phyloP scores from a whole-genome alignment of 2,113 vertebrate genomes.

The Mustelus asterias region DNA sequence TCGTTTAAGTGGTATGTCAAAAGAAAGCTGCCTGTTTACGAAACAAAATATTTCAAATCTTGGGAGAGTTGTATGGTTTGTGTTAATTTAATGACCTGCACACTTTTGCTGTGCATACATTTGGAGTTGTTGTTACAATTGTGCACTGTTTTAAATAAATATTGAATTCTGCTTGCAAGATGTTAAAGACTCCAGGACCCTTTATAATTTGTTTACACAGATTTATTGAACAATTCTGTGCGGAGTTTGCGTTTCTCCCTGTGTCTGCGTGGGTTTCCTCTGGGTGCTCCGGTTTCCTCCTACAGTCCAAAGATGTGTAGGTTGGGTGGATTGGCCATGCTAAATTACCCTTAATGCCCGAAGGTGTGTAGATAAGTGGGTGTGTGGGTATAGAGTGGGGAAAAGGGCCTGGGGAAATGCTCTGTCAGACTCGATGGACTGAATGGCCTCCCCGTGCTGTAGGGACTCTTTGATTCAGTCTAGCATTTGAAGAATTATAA shows the following conservation, averaged over 20 bases:
- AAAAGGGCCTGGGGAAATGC: too few relatives aligned
- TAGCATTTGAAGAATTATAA: background rate
- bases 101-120: background rate
- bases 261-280: too few relatives aligned
- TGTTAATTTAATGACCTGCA: background rate
- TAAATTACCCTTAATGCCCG: too few relatives aligned
- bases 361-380: too few relatives aligned
- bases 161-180: slow-evolving; percentile 24
- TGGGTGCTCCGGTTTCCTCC: too few relatives aligned
- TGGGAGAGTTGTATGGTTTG: background rate
- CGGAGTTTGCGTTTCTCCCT: background rate
- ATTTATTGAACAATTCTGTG: background rate
- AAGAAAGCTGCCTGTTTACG: background rate
- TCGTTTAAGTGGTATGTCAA: background rate
- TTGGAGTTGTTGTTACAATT: slow-evolving; percentile 22
- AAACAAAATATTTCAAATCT: background rate
- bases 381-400: too few relatives aligned
- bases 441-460: too few relatives aligned
- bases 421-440: too few relatives aligned
- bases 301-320: too few relatives aligned
- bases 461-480: too few relatives aligned
- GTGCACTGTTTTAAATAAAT: background rate
- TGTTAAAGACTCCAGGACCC: background rate
- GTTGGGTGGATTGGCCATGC: too few relatives aligned
- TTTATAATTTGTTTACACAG: background rate